A percentile compares a stretch with the other conserved stretches of the same genome.
Conservation (phyloP, 2,797 vertebrate species). For the Peromyscus aztecus region DNA sequence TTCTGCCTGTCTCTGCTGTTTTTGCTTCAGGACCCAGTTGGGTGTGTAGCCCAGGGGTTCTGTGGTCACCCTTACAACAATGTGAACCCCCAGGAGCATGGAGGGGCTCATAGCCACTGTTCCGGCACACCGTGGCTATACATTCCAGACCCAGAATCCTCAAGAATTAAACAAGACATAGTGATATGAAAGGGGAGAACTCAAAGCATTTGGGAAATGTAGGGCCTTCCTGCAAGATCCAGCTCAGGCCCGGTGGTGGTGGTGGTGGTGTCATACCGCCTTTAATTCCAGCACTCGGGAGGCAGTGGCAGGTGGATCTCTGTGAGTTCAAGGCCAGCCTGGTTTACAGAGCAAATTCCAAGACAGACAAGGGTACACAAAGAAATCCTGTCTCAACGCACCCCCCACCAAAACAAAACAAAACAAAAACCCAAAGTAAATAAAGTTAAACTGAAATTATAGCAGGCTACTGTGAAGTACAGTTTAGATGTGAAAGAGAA, state of each 20-base stretch:
- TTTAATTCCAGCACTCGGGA: no score
- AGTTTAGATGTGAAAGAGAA: conserved; percentile 39
- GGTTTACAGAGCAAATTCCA: neutral
- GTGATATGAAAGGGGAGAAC: neutral
- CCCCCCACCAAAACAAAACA: no score
- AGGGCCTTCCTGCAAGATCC: neutral
- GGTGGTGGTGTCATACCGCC: no score
- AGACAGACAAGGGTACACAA: neutral
- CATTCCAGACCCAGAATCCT: neutral
- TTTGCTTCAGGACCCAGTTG: neutral
- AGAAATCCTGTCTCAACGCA: neutral
- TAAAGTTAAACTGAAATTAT: neutral
- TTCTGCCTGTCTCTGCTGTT: neutral
- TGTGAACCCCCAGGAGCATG: neutral
- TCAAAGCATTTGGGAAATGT: neutral
- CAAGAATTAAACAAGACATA: conserved; percentile 3
- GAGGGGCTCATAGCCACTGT: neutral
- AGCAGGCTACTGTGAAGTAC: neutral
- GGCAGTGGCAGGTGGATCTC: no score
- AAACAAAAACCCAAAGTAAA: no score
- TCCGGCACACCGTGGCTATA: neutral
- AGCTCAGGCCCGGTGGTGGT: neutral
- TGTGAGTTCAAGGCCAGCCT: neutral
- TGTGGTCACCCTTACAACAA: neutral
- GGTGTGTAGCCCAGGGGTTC: neutral